These are phyloP conservation scores for Zingel zingel DNA, from an alignment of 2,113 vertebrate species.

Conservation along the genomic window DNA sequence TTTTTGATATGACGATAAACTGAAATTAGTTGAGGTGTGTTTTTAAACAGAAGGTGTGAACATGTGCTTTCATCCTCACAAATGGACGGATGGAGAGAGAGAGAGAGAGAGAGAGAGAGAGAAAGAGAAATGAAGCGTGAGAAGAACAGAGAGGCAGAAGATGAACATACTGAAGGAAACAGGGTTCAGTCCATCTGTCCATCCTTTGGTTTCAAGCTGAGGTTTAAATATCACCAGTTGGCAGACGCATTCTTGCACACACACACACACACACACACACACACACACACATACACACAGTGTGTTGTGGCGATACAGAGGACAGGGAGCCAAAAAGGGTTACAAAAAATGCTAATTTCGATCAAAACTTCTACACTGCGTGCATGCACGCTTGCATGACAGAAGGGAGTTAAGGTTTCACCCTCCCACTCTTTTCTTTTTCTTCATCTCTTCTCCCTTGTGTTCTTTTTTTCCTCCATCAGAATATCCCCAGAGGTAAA, in stretches of 20 bases:
- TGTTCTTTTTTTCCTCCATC: neutral
- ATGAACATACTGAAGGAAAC: constrained; percentile 33
- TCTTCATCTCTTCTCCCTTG: neutral
- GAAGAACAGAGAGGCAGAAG: constrained; percentile 19
- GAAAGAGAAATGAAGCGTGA: constrained; percentile 3
- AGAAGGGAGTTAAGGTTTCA: neutral
- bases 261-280: neutral
- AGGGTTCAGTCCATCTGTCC: constrained; percentile 57
- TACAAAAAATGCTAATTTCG: neutral
- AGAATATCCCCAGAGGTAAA: neutral
- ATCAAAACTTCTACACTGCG: neutral
- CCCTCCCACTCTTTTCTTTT: neutral
- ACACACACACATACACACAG: neutral
- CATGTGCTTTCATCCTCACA: constrained; percentile 20
- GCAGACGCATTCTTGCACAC: neutral
- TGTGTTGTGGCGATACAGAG: neutral
- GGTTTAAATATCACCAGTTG: constrained; percentile 49
- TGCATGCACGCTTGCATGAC: no score
- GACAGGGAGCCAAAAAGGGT: neutral
- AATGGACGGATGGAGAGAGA: constrained; percentile 6
- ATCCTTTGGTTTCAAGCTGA: constrained; percentile 51
- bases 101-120: constrained; percentile 25
- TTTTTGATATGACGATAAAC: neutral
- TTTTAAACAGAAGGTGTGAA: constrained; percentile 44
- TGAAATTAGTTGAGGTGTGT: neutral